Conservation (phyloP, 2,888 invertebrate species). For the Tenthredo scrophulariae region DNA sequence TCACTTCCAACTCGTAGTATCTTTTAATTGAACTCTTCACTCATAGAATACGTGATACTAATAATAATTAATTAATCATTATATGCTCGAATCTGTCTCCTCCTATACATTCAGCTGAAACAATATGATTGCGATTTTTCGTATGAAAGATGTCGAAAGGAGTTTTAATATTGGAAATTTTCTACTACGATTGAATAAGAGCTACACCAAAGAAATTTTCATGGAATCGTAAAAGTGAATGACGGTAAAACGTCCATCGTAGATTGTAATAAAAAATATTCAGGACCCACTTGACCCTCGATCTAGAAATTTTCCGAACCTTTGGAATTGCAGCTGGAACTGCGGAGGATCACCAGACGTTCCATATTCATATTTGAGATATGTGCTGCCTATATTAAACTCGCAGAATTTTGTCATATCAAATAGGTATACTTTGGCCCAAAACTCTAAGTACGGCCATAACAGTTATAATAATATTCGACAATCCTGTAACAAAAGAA, state of each 20-base stretch:
- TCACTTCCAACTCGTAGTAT: not conserved
- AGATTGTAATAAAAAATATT: constrained; percentile 21
- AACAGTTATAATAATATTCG: not conserved
- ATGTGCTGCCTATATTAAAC: not conserved
- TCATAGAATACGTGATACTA: too few species aligned
- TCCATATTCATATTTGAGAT: constrained; percentile 36
- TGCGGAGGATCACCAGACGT: constrained; percentile 12
- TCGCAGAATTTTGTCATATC: not conserved
- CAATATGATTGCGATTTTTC: not conserved
- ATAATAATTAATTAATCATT: too few species aligned
- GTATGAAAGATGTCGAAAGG: not conserved
- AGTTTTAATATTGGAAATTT: not conserved
- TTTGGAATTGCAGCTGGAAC: constrained; percentile 1
- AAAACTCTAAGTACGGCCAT: not conserved
- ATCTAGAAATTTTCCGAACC: constrained; percentile 18
- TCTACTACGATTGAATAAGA: not conserved
- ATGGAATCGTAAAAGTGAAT: constrained; percentile 18
- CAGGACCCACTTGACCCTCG: constrained; percentile 2
- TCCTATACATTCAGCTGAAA: not conserved
- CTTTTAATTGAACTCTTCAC: too few species aligned
- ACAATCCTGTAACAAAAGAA: not conserved
- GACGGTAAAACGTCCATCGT: constrained; percentile 13
- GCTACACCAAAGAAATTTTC: not conserved
- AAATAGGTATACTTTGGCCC: not conserved
- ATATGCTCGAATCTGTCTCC: too few species aligned